Evolutionary conservation across 2,888 invertebrate species (phyloP).

Genomic region (Troides oblongomaculatus): DNA sequence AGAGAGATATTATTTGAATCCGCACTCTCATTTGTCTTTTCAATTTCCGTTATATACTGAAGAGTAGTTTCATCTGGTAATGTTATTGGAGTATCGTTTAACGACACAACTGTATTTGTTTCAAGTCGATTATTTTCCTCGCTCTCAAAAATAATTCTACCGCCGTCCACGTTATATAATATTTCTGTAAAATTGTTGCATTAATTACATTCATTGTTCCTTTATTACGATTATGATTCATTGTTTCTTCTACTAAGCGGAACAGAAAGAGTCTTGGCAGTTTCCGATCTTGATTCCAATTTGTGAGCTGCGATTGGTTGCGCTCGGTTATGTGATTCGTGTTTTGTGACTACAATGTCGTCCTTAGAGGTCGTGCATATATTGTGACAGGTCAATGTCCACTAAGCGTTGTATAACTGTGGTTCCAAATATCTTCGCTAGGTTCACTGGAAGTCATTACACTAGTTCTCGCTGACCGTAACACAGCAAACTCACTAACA

Average conservation of each 20-base stretch:
- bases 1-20: slow-evolving; percentile 32
- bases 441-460: slow-evolving; percentile 2
- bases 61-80: neutral
- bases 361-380: slow-evolving; percentile 1
- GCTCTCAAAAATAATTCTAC: slow-evolving; percentile 4
- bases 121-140: slow-evolving; percentile 2
- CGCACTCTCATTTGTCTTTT: slow-evolving; percentile 8
- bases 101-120: slow-evolving; percentile 5
- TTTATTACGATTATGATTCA: slow-evolving; percentile 25
- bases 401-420: neutral
- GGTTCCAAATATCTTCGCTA: neutral
- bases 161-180: neutral
- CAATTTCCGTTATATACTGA: neutral
- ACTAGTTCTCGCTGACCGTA: slow-evolving; percentile 25
- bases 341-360: slow-evolving; percentile 4
- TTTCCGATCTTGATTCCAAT: slow-evolving; percentile 30
- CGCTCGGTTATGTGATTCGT: slow-evolving; percentile 25
- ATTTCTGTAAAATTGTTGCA: slow-evolving; percentile 5
- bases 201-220: slow-evolving; percentile 5
- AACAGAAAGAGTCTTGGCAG: slow-evolving; percentile 36
- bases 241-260: slow-evolving; percentile 33
- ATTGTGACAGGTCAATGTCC: neutral
- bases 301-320: slow-evolving; percentile 28
- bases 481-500: slow-evolving; percentile 42
- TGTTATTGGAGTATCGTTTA: neutral